Evolutionary conservation across 2,113 vertebrate genomes (phyloP).

Genomic region (Chinchilla lanigera): DNA sequence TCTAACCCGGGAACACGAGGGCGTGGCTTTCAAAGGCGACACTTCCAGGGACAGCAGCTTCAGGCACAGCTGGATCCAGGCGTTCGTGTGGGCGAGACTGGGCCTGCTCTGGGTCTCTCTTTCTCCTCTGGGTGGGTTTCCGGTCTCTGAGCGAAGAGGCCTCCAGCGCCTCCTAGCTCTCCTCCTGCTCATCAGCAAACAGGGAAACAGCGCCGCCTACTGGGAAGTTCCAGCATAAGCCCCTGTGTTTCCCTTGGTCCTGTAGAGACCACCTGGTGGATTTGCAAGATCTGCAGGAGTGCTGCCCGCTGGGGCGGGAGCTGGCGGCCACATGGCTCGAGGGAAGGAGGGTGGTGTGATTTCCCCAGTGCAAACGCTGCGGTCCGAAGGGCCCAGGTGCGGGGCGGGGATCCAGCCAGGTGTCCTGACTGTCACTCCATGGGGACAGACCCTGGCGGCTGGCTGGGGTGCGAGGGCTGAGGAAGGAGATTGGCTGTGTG

Average conservation of each 20-base stretch:
- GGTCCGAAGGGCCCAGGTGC: too few relatives aligned
- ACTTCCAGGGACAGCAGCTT: neutral
- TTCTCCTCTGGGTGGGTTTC: neutral
- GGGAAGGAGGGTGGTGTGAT: neutral
- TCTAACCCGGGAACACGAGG: neutral
- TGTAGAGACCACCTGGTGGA: neutral
- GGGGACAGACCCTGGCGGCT: too few relatives aligned
- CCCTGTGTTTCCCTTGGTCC: neutral
- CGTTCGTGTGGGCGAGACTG: neutral
- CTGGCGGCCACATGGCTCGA: neutral
- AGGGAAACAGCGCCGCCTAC: accelerated
- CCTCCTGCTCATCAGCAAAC: neutral
- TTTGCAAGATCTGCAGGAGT: neutral
- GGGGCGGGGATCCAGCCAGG: neutral
- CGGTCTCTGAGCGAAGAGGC: too few relatives aligned
- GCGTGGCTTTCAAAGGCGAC: neutral
- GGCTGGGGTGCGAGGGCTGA: neutral
- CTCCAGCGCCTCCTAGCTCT: accelerated
- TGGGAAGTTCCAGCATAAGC: accelerated
- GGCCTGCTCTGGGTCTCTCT: neutral
- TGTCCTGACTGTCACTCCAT: neutral
- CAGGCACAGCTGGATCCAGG: neutral
- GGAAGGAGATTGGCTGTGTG: neutral
- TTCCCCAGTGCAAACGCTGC: neutral
- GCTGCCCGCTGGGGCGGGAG: neutral